A percentile compares a stretch with the other conserved stretches of the same genome.
phyloP scores from a whole-genome alignment of 2,888 invertebrate species.

The Acholoe squamosa region DNA sequence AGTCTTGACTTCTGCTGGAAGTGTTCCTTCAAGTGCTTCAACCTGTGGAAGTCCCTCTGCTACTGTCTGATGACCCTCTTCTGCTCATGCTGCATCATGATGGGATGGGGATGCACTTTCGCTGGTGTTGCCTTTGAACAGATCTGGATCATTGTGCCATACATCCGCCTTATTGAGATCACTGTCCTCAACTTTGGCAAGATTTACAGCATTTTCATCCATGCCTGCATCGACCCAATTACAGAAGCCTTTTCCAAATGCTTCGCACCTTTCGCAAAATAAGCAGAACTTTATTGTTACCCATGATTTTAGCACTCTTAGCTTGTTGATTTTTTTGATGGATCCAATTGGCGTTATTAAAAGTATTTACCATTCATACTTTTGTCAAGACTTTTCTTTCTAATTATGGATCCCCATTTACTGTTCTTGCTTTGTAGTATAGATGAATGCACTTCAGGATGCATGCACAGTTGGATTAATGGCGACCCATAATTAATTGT shows the following conservation, averaged over 20 bases:
- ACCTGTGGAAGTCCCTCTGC: conserved; percentile 87
- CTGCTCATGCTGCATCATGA: conserved; percentile 87
- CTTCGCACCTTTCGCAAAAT: neutral
- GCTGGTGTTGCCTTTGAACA: conserved; percentile 85
- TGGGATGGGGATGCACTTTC: conserved; percentile 84
- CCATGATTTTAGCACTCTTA: too few relatives aligned
- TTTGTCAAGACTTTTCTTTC: too few relatives aligned
- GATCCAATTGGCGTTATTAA: too few relatives aligned
- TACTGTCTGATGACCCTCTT: conserved; percentile 84
- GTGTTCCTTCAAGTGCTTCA: conserved; percentile 87
- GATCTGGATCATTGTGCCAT: conserved; percentile 74
- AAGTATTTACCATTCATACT: too few relatives aligned
- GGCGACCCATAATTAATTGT: too few relatives aligned
- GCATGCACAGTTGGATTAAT: too few relatives aligned
- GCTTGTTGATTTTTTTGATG: too few relatives aligned
- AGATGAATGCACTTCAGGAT: too few relatives aligned
- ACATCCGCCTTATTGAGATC: conserved; percentile 82
- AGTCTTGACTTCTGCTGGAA: conserved; percentile 88
- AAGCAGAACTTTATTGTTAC: neutral
- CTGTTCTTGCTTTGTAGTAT: too few relatives aligned
- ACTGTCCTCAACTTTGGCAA: conserved; percentile 78
- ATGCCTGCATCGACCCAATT: conserved; percentile 70
- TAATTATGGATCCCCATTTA: too few relatives aligned
- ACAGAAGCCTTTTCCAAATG: neutral
- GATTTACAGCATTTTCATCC: conserved; percentile 65